Percentiles rank a stretch among this genome's conserved stretches.
phyloP scores from a whole-genome alignment of 2,888 invertebrate genomes.

The Dione vanillae region DNA sequence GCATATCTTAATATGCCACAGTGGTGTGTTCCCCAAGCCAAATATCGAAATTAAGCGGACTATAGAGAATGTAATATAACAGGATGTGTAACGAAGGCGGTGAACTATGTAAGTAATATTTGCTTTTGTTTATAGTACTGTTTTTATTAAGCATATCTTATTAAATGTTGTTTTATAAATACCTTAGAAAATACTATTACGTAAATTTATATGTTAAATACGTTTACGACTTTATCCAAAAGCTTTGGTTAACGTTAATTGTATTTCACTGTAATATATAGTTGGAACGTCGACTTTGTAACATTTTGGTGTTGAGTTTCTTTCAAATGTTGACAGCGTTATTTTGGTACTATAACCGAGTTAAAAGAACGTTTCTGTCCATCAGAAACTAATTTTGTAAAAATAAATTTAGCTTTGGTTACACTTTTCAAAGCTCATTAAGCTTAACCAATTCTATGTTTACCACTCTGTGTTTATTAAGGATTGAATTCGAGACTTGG shows the following conservation, averaged over 20 bases:
- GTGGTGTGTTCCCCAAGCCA: too few species aligned
- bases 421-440: conserved; percentile 50
- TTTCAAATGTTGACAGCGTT: conserved; percentile 65
- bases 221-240: conserved; percentile 63
- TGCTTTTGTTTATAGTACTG: too few species aligned
- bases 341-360: conserved; percentile 67
- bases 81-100: too few species aligned
- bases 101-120: too few species aligned
- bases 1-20: too few species aligned
- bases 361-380: conserved; percentile 69
- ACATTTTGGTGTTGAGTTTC: conserved; percentile 78
- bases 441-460: conserved; percentile 41
- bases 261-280: conserved; percentile 71
- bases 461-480: neutral
- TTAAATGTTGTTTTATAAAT: too few species aligned
- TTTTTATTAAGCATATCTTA: neutral
- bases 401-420: conserved; percentile 51
- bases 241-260: conserved; percentile 52
- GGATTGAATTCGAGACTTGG: neutral
- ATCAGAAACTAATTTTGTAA: conserved; percentile 70
- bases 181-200: conserved; percentile 62
- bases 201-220: conserved; percentile 75
- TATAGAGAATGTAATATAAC: too few species aligned
- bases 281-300: conserved; percentile 45
- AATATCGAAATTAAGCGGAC: too few species aligned